A percentile compares a stretch with the other conserved stretches of the same genome.
phyloP scores from a whole-genome alignment of 1,140 invertebrate genomes.

The Fopius arisanus region DNA sequence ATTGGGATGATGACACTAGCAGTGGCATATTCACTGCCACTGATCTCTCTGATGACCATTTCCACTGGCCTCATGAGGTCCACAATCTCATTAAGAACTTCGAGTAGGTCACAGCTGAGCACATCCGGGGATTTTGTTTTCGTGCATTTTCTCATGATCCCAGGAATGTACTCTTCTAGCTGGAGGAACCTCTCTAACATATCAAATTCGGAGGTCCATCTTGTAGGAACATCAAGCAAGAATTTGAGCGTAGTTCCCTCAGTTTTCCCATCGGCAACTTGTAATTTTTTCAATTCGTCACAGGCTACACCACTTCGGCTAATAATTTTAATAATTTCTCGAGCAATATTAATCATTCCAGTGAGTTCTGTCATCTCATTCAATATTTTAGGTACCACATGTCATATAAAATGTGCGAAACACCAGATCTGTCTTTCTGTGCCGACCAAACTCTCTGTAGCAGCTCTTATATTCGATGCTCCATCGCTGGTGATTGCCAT shows the following conservation, averaged over 20 bases:
- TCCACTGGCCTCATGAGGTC: conserved; percentile 28
- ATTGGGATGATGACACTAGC: conserved; percentile 13
- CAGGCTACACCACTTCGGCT: conserved; percentile 20
- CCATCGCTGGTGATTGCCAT: conserved; percentile 57
- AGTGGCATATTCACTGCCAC: background rate
- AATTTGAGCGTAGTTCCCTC: conserved; percentile 29
- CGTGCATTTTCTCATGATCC: conserved; percentile 47
- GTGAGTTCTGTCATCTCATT: background rate
- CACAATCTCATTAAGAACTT: conserved; percentile 26
- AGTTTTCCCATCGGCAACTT: conserved; percentile 31
- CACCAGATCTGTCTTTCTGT: conserved; percentile 55
- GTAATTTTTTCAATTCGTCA: conserved; percentile 32
- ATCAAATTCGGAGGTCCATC: conserved; percentile 44
- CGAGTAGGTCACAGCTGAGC: conserved; percentile 47
- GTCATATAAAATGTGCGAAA: conserved; percentile 57
- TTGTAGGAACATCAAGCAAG: conserved; percentile 31
- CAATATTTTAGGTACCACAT: background rate
- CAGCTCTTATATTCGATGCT: conserved; percentile 56
- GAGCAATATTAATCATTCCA: background rate
- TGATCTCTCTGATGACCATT: conserved; percentile 27
- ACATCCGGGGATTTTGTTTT: conserved; percentile 45
- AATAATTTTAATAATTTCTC: background rate
- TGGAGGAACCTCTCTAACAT: conserved; percentile 55
- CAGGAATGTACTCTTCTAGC: conserved; percentile 42
- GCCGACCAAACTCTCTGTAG: conserved; percentile 52